Evolutionary conservation across 1,140 invertebrate species (phyloP).

Genomic region (Halesus radiatus): DNA sequence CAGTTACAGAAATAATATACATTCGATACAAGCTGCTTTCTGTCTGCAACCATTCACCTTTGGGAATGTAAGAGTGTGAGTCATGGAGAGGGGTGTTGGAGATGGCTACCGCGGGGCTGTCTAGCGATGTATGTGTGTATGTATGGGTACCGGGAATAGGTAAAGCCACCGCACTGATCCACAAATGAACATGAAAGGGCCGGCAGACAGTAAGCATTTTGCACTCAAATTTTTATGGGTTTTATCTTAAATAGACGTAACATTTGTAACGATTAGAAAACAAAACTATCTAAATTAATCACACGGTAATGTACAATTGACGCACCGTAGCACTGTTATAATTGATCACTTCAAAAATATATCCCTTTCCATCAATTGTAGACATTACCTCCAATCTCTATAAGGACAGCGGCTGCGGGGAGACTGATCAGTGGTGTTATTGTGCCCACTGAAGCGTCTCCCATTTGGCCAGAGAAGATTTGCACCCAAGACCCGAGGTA

Average conservation of each 20-base stretch:
- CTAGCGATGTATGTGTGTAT: not conserved
- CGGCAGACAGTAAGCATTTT: constrained; percentile 35
- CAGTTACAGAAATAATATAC: constrained; percentile 39
- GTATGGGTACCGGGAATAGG: not conserved
- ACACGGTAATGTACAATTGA: constrained; percentile 51
- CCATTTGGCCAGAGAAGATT: not conserved
- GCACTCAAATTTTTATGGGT: constrained; percentile 33
- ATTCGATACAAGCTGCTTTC: constrained; percentile 16
- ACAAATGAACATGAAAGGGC: not conserved
- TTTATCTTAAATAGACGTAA: constrained; percentile 50
- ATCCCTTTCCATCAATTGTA: constrained; percentile 36
- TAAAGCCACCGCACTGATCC: not conserved
- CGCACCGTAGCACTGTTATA: constrained; percentile 29
- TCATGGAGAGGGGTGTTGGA: not conserved
- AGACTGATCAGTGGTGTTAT: not conserved
- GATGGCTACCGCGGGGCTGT: not conserved
- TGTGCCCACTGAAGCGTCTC: too few relatives aligned
- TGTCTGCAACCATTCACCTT: constrained; percentile 10
- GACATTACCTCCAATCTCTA: constrained; percentile 13
- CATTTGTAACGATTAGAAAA: constrained; percentile 55
- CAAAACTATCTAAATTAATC: constrained; percentile 54
- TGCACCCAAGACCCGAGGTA: not conserved
- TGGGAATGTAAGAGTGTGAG: constrained; percentile 31
- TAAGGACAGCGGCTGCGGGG: not conserved
- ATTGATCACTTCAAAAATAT: constrained; percentile 33